Evolutionary conservation across 2,113 vertebrate species (phyloP).

Genomic region (Glaucomys volans): DNA sequence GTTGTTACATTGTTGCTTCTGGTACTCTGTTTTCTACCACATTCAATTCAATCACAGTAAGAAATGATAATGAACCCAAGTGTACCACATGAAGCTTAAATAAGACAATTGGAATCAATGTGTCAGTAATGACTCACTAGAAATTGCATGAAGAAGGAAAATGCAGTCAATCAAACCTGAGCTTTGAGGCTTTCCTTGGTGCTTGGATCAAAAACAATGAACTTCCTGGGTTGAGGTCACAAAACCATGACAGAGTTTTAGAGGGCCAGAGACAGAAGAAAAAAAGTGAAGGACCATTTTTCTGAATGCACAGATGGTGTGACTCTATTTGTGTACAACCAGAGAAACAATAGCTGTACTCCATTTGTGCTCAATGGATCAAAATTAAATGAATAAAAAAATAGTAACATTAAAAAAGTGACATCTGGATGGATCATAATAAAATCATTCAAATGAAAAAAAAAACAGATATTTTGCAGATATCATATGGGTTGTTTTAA

Average conservation of each 20-base stretch:
- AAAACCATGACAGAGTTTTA: neutral
- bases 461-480: neutral
- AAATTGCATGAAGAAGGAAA: neutral
- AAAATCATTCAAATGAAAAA: too few relatives aligned
- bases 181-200: neutral
- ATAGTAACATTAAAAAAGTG: too few relatives aligned
- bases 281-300: neutral
- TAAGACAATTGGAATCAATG: neutral
- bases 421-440: too few relatives aligned
- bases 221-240: neutral
- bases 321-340: too few relatives aligned
- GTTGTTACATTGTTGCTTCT: too few relatives aligned
- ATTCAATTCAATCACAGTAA: too few relatives aligned
- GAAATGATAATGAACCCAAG: neutral
- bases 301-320: too few relatives aligned
- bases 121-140: neutral
- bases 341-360: too few relatives aligned
- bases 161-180: neutral
- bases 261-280: neutral
- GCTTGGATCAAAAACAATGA: neutral
- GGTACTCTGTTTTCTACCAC: too few relatives aligned
- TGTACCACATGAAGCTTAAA: neutral
- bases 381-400: too few relatives aligned
- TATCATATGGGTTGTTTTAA: neutral
- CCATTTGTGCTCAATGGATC: too few relatives aligned